Percentiles rank a stretch among this genome's conserved stretches.
Conservation (phyloP, 2,797 vertebrate genomes). For the Kryptolebias ocellatus region DNA sequence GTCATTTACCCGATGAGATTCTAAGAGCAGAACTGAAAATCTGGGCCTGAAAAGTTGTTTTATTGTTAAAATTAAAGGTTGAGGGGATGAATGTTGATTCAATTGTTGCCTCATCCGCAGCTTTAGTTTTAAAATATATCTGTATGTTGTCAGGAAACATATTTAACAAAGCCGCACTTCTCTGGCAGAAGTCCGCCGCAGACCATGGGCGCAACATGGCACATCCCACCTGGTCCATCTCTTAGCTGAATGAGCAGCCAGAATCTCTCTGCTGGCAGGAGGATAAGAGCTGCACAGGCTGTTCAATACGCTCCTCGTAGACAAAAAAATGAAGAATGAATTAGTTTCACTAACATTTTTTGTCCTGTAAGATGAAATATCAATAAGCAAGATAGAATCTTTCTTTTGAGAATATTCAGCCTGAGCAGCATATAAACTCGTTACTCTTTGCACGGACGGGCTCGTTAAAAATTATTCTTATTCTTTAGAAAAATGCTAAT, state of each 20-base stretch:
- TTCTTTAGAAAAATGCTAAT: constrained; percentile 30
- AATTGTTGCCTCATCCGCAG: constrained; percentile 11
- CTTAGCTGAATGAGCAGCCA: constrained; percentile 68
- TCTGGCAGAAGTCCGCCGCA: constrained; percentile 46
- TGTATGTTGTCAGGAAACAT: constrained; percentile 6
- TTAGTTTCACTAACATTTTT: constrained; percentile 47
- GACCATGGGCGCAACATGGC: constrained; percentile 37
- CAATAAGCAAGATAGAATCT: constrained; percentile 47
- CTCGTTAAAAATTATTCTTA: constrained; percentile 9
- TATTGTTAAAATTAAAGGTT: constrained; percentile 14
- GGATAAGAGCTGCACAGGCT: constrained; percentile 51
- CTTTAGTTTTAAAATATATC: constrained; percentile 11
- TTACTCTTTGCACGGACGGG: constrained; percentile 18
- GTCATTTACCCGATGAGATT: too few relatives aligned
- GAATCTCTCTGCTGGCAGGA: constrained; percentile 54
- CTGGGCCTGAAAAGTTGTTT: constrained; percentile 12
- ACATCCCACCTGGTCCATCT: constrained; percentile 58
- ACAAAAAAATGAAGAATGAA: constrained; percentile 32
- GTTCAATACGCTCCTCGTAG: constrained; percentile 43
- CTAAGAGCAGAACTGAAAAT: constrained; percentile 7
- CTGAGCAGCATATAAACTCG: constrained; percentile 18
- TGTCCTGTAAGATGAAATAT: constrained; percentile 38
- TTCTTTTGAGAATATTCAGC: constrained; percentile 25
- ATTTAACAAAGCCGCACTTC: constrained; percentile 21
- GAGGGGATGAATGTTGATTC: not conserved